Evolutionary conservation across 35 echinoderm and acorn worm species (phyloP).

Genomic region (Patiria miniata): DNA sequence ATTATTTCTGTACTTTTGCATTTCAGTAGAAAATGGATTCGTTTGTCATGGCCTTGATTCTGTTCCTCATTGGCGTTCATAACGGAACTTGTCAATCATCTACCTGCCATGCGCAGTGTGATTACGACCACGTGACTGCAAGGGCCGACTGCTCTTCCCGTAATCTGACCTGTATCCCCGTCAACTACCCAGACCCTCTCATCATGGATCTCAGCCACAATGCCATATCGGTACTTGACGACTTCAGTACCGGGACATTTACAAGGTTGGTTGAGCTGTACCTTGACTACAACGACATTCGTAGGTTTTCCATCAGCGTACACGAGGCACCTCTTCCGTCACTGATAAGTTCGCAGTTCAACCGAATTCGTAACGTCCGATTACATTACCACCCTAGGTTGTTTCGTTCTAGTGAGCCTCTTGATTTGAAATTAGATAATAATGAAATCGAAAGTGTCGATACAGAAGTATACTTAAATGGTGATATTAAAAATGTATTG

Average conservation of each 20-base stretch:
- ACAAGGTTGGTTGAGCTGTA: background rate
- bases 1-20: background rate
- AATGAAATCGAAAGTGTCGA: too few species aligned
- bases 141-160: conserved; percentile 3
- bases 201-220: conserved; percentile 21
- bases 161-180: background rate
- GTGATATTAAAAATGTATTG: too few species aligned
- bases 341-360: background rate
- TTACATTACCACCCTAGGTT: too few species aligned
- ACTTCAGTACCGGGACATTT: background rate
- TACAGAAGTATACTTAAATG: too few species aligned
- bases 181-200: conserved; percentile 6
- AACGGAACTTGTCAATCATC: background rate
- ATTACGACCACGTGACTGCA: background rate
- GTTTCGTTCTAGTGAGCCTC: too few species aligned
- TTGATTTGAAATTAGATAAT: too few species aligned
- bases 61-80: background rate
- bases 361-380: too few species aligned
- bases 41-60: background rate
- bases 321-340: too few species aligned
- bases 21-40: background rate
- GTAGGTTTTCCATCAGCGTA: too few species aligned
- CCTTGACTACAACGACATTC: conserved; percentile 11
- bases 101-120: background rate
- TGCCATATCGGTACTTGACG: background rate